Conservation (phyloP, 2,888 invertebrate species). For the Mythimna pallens region DNA sequence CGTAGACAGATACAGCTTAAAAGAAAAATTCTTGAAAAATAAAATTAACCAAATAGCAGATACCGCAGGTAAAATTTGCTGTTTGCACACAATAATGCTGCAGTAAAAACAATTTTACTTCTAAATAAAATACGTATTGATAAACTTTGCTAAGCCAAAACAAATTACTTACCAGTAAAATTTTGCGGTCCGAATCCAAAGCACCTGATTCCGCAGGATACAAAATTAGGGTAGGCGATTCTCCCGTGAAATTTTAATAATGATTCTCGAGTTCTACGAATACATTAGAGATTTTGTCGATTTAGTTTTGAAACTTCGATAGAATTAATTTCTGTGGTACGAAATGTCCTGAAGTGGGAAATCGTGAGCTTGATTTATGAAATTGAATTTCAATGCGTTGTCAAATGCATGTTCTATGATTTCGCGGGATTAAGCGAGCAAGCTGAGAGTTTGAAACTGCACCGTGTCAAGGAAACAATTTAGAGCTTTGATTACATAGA, state of each 20-base stretch:
- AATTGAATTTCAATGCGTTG: slow-evolving; percentile 43
- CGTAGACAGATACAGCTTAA: no score
- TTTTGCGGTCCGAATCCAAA: slow-evolving; percentile 49
- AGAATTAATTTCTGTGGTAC: slow-evolving; percentile 42
- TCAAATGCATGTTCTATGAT: slow-evolving; percentile 30
- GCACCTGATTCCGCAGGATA: slow-evolving; percentile 52
- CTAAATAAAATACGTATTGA: slow-evolving; percentile 35
- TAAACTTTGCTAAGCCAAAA: slow-evolving; percentile 37
- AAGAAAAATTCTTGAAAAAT: not conserved
- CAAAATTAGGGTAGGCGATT: slow-evolving; percentile 46
- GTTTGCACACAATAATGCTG: slow-evolving; percentile 33
- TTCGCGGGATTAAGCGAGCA: not conserved
- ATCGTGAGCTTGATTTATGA: slow-evolving; percentile 29
- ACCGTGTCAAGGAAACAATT: not conserved
- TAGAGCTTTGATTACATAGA: not conserved
- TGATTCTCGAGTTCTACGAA: slow-evolving; percentile 22
- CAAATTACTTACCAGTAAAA: slow-evolving; percentile 37
- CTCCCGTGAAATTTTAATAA: slow-evolving; percentile 54
- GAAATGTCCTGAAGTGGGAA: slow-evolving; percentile 2
- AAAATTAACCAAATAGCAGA: not conserved
- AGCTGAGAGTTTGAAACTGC: not conserved
- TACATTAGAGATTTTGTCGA: slow-evolving; percentile 40
- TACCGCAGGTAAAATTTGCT: not conserved
- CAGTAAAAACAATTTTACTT: slow-evolving; percentile 5
- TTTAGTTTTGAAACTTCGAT: slow-evolving; percentile 43